Conservation (phyloP, 2,113 vertebrate species). For the Bombycilla garrulus region DNA sequence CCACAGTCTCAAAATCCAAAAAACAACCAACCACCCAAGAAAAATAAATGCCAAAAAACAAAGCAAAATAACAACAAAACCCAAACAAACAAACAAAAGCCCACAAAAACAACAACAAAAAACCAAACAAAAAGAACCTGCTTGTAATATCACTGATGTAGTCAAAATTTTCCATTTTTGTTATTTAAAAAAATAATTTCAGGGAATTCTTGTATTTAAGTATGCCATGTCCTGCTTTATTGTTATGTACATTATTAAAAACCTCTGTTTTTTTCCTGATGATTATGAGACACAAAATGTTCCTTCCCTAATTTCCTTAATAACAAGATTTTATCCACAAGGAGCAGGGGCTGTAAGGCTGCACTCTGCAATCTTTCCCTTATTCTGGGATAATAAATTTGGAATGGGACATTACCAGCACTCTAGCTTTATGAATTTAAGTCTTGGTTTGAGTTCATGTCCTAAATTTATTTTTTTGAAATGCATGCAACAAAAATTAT, state of each 20-base stretch:
- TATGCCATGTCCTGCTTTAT: neutral
- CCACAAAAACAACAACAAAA: no score
- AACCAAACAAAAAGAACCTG: neutral
- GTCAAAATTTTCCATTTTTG: neutral
- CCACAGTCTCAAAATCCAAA: neutral
- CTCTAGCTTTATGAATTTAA: neutral
- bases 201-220: neutral
- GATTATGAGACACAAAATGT: neutral
- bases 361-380: neutral
- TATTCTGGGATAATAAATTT: neutral
- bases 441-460: neutral
- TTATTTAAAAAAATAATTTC: neutral
- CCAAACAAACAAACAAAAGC: neutral
- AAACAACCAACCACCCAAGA: neutral
- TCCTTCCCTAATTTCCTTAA: neutral
- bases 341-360: neutral
- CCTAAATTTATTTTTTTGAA: neutral
- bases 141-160: neutral
- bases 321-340: fast-evolving
- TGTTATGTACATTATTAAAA: neutral
- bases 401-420: neutral
- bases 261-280: neutral
- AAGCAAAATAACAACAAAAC: neutral
- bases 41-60: neutral
- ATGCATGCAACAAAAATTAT: neutral